Conservation (phyloP, 2,113 vertebrate species). For the Mellivora capensis region DNA sequence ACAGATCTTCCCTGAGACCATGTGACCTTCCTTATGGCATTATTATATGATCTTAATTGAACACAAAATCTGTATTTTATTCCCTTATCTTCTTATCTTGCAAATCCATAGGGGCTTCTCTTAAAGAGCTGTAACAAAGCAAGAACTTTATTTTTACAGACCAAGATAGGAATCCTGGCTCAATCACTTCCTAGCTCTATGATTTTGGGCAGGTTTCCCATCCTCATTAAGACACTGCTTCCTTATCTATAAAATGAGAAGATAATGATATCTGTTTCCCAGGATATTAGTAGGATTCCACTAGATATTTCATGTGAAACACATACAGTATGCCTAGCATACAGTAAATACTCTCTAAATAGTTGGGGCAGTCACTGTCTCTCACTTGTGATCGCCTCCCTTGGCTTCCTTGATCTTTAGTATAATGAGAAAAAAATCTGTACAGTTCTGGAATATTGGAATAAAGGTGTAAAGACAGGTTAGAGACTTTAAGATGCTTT, state of each 20-base stretch:
- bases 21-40: neutral
- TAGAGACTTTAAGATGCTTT: neutral
- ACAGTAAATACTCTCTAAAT: neutral
- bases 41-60: neutral
- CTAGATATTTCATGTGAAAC: neutral
- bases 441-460: neutral
- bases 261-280: neutral
- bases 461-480: neutral
- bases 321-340: neutral
- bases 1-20: neutral
- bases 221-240: neutral
- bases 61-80: neutral
- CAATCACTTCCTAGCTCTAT: neutral
- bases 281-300: too few relatives aligned
- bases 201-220: neutral
- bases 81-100: neutral
- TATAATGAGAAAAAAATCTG: neutral
- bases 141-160: conserved; percentile 1
- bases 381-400: too few relatives aligned
- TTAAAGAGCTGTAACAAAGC: neutral
- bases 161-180: neutral
- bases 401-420: neutral
- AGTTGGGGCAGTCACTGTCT: neutral
- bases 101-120: neutral
- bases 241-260: neutral